Evolutionary conservation across 2,113 vertebrate genomes (phyloP), one percentile per base, ranked within the genome.

Genomic region (Microtus ochrogaster): DNA sequence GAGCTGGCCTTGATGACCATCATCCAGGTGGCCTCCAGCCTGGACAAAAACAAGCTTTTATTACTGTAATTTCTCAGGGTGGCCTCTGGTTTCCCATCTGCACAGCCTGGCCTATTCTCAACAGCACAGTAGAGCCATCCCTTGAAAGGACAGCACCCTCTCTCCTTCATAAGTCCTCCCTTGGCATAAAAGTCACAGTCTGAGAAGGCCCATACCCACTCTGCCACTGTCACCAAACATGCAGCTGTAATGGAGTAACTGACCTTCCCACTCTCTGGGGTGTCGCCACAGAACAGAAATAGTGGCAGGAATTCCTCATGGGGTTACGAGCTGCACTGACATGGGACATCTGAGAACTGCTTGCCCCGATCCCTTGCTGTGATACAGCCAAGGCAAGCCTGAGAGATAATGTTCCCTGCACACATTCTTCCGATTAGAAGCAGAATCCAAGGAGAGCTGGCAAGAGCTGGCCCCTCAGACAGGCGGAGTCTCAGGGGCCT

Each of bases 301-400:
- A 68, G 85, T n/a, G 26, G 78, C 81, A 83, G 63, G 79, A 24
- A 49, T 65, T 70, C 79, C 92, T 93, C 58, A 26, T 9, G 12
- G 79, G 33, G 5, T 83, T 95, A 36, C 0, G 0, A 39, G 58
- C 65, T 52, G 17, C 87, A 39, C n/a, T 10, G 85, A 92, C 44
- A 95, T 76, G 63, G 39, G 58, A 68, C 70, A 49, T n/a, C 36
- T 73, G 88, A 88, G 86, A 85, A 66, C 21, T 33, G 52, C 36
- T 49, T 95, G 89, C 90, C 52, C 49, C 41, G 90, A 91, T 36
- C 28, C 65, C 26, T 61, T 58, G 87, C 79, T 92, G 85, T 93
- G 87, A 74, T 66, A 92, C 93, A 74, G 26, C 5, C 68, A 72
- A 68, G 61, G n/a, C 8, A 41, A 94, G 63, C n/a, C 85, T 22